Conservation (phyloP, 2,797 vertebrate species). For the Bovichtus variegatus region DNA sequence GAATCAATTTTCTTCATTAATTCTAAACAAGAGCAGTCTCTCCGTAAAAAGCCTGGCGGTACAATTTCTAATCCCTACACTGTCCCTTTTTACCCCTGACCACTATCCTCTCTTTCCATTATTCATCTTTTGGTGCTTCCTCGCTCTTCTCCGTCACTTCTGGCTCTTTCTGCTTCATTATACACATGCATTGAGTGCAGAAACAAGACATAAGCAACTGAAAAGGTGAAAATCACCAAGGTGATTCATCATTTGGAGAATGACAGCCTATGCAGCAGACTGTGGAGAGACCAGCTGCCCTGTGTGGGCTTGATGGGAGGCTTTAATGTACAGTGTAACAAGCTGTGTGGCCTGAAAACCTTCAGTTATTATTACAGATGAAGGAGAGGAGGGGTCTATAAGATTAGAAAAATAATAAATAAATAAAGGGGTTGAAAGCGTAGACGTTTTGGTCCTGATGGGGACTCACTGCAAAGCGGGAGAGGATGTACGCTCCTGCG, state of each 20-base stretch:
- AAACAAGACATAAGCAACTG: constrained; percentile 36
- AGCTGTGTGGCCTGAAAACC: constrained; percentile 43
- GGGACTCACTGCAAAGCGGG: constrained; percentile 93
- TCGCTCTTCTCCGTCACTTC: constrained; percentile 45
- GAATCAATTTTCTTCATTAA: constrained; percentile 58
- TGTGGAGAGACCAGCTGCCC: constrained; percentile 34
- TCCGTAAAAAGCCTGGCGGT: constrained; percentile 13
- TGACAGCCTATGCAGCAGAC: constrained; percentile 25
- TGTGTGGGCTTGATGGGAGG: constrained; percentile 49
- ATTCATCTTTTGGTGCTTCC: constrained; percentile 55
- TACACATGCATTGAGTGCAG: constrained; percentile 35
- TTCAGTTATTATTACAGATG: constrained; percentile 38
- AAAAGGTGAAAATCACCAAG: constrained; percentile 47
- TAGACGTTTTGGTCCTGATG: not conserved
- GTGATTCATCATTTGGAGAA: constrained; percentile 59
- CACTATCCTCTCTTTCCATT: constrained; percentile 47
- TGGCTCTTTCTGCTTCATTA: constrained; percentile 48
- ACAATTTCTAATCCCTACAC: constrained; percentile 26
- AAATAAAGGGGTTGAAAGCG: not conserved
- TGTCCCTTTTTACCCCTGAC: constrained; percentile 19
- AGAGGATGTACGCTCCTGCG: constrained; percentile 95
- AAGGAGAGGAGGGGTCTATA: not conserved
- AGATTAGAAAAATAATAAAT: not conserved
- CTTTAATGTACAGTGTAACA: constrained; percentile 42
- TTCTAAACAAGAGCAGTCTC: constrained; percentile 50